phyloP scores from a whole-genome alignment of 1,140 invertebrate species.

The Cyphomyrmex costatus region DNA sequence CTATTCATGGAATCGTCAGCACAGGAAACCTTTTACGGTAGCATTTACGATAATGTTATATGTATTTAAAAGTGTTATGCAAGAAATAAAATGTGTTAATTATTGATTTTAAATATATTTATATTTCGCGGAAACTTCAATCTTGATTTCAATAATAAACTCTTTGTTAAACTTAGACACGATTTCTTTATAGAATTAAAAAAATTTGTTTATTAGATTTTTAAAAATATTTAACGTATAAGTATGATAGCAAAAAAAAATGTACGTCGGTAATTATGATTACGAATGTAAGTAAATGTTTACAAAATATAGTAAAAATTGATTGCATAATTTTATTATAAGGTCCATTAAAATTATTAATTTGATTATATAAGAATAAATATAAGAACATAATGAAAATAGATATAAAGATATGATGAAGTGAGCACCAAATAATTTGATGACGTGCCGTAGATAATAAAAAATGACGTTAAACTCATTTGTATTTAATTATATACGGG shows the following conservation, averaged over 20 bases:
- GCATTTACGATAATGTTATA: neutral
- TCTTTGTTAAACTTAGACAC: neutral
- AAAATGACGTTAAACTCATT: neutral
- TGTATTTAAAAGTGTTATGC: neutral
- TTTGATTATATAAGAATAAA: neutral
- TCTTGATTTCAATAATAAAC: neutral
- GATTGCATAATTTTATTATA: neutral
- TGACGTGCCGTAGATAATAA: neutral
- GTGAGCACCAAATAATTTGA: neutral
- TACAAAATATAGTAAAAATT: neutral
- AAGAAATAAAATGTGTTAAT: neutral
- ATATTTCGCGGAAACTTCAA: neutral
- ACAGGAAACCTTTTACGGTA: neutral
- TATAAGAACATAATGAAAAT: neutral
- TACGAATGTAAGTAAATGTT: neutral
- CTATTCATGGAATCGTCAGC: neutral
- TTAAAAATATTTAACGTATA: neutral
- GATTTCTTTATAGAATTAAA: neutral
- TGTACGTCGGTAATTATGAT: neutral
- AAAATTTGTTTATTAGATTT: neutral
- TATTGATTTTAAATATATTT: neutral
- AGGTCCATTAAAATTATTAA: neutral
- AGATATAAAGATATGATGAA: too few relatives aligned
- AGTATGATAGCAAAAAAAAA: too few relatives aligned
- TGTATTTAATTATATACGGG: neutral